These are phyloP conservation scores for Nowickia ferox DNA, from an alignment of 2,888 invertebrate species.

Conservation along the genomic window DNA sequence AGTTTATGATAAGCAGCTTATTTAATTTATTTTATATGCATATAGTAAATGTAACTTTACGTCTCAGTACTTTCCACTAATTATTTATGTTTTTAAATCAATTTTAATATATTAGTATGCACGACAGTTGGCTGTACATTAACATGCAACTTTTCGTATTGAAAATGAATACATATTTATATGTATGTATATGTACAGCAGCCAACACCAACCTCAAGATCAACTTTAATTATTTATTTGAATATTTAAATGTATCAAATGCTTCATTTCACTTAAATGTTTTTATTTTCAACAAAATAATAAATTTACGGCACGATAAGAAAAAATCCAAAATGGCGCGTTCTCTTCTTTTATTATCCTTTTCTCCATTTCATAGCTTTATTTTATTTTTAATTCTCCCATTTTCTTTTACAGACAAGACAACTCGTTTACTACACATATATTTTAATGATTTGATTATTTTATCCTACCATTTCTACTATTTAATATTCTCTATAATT, in stretches of 20 bases:
- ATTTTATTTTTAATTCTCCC: slow-evolving; percentile 25
- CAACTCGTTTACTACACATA: slow-evolving; percentile 14
- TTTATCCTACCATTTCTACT: background rate
- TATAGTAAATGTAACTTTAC: background rate
- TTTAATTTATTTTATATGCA: background rate
- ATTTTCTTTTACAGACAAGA: slow-evolving; percentile 51
- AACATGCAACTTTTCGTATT: background rate
- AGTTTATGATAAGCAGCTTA: background rate
- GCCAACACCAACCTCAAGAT: background rate
- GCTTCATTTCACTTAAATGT: background rate
- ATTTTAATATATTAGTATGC: too few relatives aligned
- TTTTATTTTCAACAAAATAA: background rate
- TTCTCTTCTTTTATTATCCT: slow-evolving; percentile 62
- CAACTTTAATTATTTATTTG: too few relatives aligned
- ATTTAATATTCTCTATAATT: slow-evolving; percentile 12
- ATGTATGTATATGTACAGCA: background rate
- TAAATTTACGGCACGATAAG: slow-evolving; percentile 36
- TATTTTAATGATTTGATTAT: background rate
- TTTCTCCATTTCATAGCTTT: slow-evolving; percentile 43
- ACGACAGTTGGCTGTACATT: too few relatives aligned
- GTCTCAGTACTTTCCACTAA: background rate
- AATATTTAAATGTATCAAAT: too few relatives aligned
- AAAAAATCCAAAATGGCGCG: slow-evolving; percentile 76
- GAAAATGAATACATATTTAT: background rate
- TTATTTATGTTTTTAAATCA: background rate